Percentiles rank a stretch among this genome's conserved stretches.
These are phyloP conservation scores for Geococcyx californianus DNA, from an alignment of 2,113 vertebrate species.

Conservation along the genomic window DNA sequence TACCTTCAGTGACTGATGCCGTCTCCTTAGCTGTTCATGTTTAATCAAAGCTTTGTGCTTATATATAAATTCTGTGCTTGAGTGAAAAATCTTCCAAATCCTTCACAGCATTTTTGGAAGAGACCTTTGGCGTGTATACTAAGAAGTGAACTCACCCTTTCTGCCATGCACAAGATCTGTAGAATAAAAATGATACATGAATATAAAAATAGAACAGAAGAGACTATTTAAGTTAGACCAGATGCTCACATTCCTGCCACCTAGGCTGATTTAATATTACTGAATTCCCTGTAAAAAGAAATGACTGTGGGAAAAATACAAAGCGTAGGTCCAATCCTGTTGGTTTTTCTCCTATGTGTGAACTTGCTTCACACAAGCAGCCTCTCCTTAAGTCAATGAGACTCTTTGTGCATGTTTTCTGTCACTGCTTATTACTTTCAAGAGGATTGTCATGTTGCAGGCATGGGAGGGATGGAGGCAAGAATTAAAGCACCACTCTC, in stretches of 20 bases:
- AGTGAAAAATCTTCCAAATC: slow-evolving; percentile 26
- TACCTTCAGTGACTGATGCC: neutral
- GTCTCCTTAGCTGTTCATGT: slow-evolving; percentile 24
- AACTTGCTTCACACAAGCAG: slow-evolving; percentile 35
- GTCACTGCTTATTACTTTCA: slow-evolving; percentile 24
- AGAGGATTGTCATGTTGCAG: slow-evolving; percentile 27
- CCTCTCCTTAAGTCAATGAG: slow-evolving; percentile 42
- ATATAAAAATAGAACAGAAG: slow-evolving; percentile 67
- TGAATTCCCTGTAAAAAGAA: slow-evolving; percentile 27
- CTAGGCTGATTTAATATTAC: slow-evolving; percentile 44
- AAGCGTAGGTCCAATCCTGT: slow-evolving; percentile 10
- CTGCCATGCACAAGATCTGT: slow-evolving; percentile 11
- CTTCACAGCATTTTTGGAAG: slow-evolving; percentile 26
- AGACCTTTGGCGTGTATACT: slow-evolving; percentile 45
- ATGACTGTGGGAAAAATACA: neutral
- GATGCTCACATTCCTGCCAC: slow-evolving; percentile 63
- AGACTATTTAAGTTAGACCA: slow-evolving; percentile 60
- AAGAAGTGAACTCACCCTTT: slow-evolving; percentile 43
- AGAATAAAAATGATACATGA: slow-evolving; percentile 47
- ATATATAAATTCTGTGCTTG: slow-evolving; percentile 37
- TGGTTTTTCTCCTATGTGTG: neutral
- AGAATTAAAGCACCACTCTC: neutral
- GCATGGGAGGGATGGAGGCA: neutral
- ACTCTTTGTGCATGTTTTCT: slow-evolving; percentile 8
- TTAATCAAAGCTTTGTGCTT: slow-evolving; percentile 56